Base-by-base conservation (phyloP, 1,140 invertebrate genomes). In the Drosophila asahinai region DNA sequence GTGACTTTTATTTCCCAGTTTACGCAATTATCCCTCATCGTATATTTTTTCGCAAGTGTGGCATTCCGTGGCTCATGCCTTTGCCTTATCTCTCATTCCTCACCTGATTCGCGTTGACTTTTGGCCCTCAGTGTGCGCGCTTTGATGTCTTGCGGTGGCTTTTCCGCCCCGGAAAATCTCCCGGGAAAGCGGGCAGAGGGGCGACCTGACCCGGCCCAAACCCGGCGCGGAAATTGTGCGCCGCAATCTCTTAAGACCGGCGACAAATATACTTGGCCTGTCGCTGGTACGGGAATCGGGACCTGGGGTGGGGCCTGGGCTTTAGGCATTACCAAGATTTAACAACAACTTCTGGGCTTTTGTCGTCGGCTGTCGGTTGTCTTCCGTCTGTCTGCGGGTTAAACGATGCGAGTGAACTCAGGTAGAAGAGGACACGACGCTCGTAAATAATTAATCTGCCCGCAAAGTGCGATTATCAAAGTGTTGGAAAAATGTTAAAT, bases 401-500 rank as follows among this genome's bases (percentile, higher is more conserved):
- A 89, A 89, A 90, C 81, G 84, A 58, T 57, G 75, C 65, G 71
- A 73, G 66, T 65, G 66, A 77, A 83, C 78, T 62, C 81, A 79
- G 81, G 81, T 89, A 77, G 77, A 67, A 68, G 75, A 75, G 63
- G 63, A 71, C 67, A 55, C 84, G 77, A 36, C 78, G 78, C 86
- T 90, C 86, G 86, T 89, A 89, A 89, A 89, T 89, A 89, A 89
- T 89, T 89, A 90, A 89, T 90, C 86, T 90, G 86, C 79, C 86
- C 86, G 63, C 86, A 90, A 90, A 90, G 86, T 90, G 86, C 86
- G 86, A 90, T 90, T 90, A 90, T 90, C 86, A 90, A 90, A 90
- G 86, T 90, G 86, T 90, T 90, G 86, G 86, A 90, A 90, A 90
- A 90, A 90, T 90, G 86, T 90, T 90, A 90, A 90, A 90, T 90